phyloP scores from a whole-genome alignment of 2,113 vertebrate genomes.

The Verasper variegatus region DNA sequence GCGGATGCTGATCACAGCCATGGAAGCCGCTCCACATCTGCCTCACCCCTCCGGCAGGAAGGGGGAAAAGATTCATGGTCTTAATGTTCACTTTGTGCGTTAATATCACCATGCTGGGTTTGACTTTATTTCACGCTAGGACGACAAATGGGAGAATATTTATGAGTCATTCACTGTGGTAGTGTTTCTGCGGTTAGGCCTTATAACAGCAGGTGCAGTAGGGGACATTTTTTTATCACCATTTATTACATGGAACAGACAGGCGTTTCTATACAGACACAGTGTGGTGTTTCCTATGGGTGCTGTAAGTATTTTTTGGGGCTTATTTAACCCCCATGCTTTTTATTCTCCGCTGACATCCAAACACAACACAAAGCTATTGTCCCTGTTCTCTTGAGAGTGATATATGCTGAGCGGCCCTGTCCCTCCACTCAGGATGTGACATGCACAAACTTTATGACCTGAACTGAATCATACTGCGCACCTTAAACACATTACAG shows the following conservation, averaged over 20 bases:
- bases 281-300: slow-evolving; percentile 57
- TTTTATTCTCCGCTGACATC: slow-evolving; percentile 48
- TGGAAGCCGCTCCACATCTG: slow-evolving; percentile 2
- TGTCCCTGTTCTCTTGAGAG: slow-evolving; percentile 63
- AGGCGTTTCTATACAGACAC: slow-evolving; percentile 54
- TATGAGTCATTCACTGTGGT: slow-evolving; percentile 55
- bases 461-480: slow-evolving; percentile 70
- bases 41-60: slow-evolving; percentile 51
- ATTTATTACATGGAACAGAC: slow-evolving; percentile 58
- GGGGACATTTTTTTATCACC: slow-evolving; percentile 59
- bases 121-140: slow-evolving; percentile 34
- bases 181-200: slow-evolving; percentile 52
- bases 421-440: slow-evolving; percentile 74
- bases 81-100: slow-evolving; percentile 18
- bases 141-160: slow-evolving; percentile 57
- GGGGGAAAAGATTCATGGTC: slow-evolving; percentile 16
- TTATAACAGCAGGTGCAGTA: slow-evolving; percentile 77
- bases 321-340: slow-evolving; percentile 34
- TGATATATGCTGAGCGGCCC: slow-evolving; percentile 44
- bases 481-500: slow-evolving; percentile 79
- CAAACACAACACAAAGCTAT: slow-evolving; percentile 75
- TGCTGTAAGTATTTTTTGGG: slow-evolving; percentile 45
- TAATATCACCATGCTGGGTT: slow-evolving; percentile 14
- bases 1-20: slow-evolving; percentile 2
- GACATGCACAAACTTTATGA: slow-evolving; percentile 78